These are phyloP conservation scores for Cacatua alba DNA, from an alignment of 2,113 vertebrate genomes.

Conservation along the genomic window DNA sequence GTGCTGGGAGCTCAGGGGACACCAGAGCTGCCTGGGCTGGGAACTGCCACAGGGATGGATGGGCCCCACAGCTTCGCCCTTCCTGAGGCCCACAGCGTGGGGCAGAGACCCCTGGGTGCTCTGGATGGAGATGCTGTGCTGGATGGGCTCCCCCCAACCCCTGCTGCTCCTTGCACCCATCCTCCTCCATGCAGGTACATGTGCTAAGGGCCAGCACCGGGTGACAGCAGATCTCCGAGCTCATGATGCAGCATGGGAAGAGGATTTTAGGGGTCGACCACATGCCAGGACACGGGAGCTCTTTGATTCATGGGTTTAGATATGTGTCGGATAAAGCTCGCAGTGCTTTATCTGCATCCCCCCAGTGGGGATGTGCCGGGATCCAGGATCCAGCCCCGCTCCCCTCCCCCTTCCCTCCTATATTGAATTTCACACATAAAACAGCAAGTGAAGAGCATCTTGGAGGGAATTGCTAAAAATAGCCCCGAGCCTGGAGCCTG, in stretches of 20 bases:
- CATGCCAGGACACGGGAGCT: neutral
- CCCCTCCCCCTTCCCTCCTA: neutral
- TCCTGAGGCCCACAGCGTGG: rapidly evolving
- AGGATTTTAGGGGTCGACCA: neutral
- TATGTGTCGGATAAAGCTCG: neutral
- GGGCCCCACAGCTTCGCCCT: neutral
- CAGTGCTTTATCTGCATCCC: too few species aligned
- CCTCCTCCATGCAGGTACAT: rapidly evolving
- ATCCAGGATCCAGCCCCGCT: neutral
- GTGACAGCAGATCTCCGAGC: neutral
- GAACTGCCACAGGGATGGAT: neutral
- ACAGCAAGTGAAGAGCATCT: slow-evolving; percentile 45
- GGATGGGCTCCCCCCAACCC: neutral
- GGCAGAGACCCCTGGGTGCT: neutral
- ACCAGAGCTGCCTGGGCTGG: neutral
- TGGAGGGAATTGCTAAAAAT: slow-evolving; percentile 46
- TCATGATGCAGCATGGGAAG: rapidly evolving
- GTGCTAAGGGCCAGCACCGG: neutral
- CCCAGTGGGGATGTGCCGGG: neutral
- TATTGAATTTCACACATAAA: slow-evolving; percentile 57
- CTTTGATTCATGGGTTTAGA: neutral
- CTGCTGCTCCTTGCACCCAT: neutral
- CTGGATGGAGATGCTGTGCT: neutral
- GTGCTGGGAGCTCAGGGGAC: neutral
- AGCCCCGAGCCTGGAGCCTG: slow-evolving; percentile 30